These are phyloP conservation scores for Drosophila repletoides DNA, from an alignment of 1,140 invertebrate genomes.

Conservation along the genomic window DNA sequence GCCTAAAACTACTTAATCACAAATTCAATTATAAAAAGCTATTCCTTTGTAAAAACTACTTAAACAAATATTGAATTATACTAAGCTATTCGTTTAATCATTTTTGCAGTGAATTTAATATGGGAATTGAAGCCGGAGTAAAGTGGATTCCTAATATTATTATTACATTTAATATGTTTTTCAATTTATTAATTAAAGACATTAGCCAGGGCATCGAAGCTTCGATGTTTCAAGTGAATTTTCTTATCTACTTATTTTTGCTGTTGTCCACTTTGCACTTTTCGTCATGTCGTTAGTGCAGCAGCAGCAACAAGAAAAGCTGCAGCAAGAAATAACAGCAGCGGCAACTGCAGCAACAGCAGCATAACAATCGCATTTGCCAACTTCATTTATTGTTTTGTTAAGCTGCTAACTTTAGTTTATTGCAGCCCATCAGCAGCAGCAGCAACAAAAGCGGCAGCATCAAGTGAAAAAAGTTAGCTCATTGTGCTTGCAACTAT, in stretches of 20 bases:
- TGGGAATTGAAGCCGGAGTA: no score
- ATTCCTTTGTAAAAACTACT: no score
- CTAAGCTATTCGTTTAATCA: no score
- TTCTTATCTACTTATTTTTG: conserved; percentile 5
- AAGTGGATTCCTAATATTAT: no score
- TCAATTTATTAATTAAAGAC: neutral
- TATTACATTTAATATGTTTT: no score
- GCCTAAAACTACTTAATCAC: no score
- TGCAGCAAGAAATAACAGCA: neutral
- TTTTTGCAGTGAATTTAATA: no score
- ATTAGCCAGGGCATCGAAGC: conserved; percentile 5
- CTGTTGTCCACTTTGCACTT: conserved; percentile 35
- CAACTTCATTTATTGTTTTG: conserved; percentile 80
- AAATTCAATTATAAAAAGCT: no score
- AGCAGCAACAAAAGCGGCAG: conserved; percentile 19
- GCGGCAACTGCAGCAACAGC: conserved; percentile 5
- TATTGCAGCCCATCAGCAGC: conserved; percentile 61
- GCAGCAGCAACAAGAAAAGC: neutral
- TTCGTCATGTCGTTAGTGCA: conserved; percentile 23
- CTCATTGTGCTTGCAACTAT: conserved; percentile 1
- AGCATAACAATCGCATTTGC: conserved; percentile 76
- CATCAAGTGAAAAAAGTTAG: conserved; percentile 36
- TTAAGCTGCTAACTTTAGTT: conserved; percentile 80
- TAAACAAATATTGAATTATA: no score
- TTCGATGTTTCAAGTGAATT: neutral